These are phyloP conservation scores for Struthio camelus DNA, from an alignment of 2,113 vertebrate genomes.

Conservation along the genomic window DNA sequence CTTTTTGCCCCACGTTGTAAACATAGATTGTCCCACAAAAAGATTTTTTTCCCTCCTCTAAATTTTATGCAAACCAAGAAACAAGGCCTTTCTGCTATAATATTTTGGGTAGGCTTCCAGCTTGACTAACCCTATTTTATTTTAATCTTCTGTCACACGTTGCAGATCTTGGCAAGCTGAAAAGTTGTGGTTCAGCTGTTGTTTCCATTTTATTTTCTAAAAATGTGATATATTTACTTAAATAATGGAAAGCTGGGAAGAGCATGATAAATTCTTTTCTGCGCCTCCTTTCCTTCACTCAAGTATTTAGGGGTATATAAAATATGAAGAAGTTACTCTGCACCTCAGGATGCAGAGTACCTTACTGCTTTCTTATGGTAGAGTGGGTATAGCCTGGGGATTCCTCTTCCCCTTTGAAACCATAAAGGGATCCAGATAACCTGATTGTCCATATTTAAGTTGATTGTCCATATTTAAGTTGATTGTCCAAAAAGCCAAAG, in stretches of 20 bases:
- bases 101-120: conserved; percentile 39
- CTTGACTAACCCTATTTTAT: conserved; percentile 43
- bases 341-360: conserved; percentile 1
- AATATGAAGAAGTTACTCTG: not conserved
- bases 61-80: not conserved
- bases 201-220: conserved; percentile 48
- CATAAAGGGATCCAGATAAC: conserved; percentile 33
- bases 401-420: conserved; percentile 27
- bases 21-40: not conserved
- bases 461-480: conserved; percentile 35
- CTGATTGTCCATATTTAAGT: conserved; percentile 32
- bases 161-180: conserved; percentile 44
- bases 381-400: not conserved
- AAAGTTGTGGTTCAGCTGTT: conserved; percentile 60
- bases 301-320: not conserved
- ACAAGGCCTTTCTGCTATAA: not conserved
- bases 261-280: not conserved
- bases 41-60: not conserved
- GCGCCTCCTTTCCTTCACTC: not conserved
- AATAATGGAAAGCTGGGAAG: conserved; percentile 25
- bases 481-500: conserved; percentile 30
- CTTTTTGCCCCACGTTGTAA: not conserved
- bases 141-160: conserved; percentile 40
- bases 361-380: not conserved
- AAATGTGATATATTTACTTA: conserved; percentile 36